Conservation (phyloP, 2,888 invertebrate species). For the Archips crataeganus region DNA sequence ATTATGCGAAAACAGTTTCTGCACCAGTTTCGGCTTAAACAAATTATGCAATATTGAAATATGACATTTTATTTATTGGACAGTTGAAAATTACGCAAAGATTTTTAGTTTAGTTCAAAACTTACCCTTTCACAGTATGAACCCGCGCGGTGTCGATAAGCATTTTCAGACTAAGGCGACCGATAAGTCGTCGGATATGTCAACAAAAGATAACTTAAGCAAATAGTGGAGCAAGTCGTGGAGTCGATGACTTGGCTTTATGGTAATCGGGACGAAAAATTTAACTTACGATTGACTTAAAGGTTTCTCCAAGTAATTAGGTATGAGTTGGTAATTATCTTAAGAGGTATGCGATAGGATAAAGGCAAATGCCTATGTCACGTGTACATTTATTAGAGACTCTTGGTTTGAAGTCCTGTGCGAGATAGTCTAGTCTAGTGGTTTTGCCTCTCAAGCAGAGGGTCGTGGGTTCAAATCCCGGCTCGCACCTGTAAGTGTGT, state of each 20-base stretch:
- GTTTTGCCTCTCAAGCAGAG: no score
- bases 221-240: constrained; percentile 71
- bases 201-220: constrained; percentile 78
- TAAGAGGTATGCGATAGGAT: not conserved
- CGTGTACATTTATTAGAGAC: no score
- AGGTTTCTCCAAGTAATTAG: not conserved
- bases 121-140: constrained; percentile 6
- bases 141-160: constrained; percentile 48
- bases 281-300: constrained; percentile 22
- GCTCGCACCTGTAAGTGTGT: no score
- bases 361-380: not conserved
- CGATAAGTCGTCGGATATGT: constrained; percentile 80
- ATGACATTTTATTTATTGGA: not conserved
- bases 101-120: not conserved
- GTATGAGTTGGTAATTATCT: not conserved
- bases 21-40: no score
- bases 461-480: no score
- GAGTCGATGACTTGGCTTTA: constrained; percentile 68
- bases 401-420: no score
- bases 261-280: constrained; percentile 57
- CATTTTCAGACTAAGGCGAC: constrained; percentile 68
- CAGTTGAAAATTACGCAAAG: not conserved
- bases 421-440: no score
- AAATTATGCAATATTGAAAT: no score
- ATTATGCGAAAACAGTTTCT: no score